Conservation (phyloP, 2,113 vertebrate genomes). For the Erythrolamprus reginae region DNA sequence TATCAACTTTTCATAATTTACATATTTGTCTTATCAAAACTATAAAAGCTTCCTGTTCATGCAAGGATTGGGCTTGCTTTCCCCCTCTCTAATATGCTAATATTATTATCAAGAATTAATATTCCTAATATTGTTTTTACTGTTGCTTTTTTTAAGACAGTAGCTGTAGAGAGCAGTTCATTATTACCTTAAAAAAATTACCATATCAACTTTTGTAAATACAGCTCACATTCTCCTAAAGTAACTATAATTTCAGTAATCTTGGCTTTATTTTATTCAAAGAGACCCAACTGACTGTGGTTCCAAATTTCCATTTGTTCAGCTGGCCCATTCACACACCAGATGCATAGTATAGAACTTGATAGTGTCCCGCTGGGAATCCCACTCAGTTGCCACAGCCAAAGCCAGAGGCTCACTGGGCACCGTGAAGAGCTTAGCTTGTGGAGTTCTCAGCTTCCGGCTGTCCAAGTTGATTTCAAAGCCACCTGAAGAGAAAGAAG, state of each 20-base stretch:
- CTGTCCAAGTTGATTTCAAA: conserved; percentile 94
- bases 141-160: neutral
- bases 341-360: conserved; percentile 95
- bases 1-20: neutral
- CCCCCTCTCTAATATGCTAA: neutral
- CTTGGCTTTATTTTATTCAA: neutral
- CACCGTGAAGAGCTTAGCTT: conserved; percentile 87
- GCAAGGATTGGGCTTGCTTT: neutral
- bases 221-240: neutral
- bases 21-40: neutral
- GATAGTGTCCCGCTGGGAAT: conserved; percentile 86
- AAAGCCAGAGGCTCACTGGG: conserved; percentile 90
- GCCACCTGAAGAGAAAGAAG: conserved; percentile 67
- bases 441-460: conserved; percentile 90
- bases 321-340: conserved; percentile 62
- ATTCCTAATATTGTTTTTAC: neutral
- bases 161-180: neutral
- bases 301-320: neutral
- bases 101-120: no score
- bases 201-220: neutral
- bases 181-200: neutral
- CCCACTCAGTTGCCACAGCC: conserved; percentile 94
- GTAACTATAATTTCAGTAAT: neutral
- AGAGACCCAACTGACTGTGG: no score
- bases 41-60: neutral